phyloP scores from a whole-genome alignment of 2,888 invertebrate species.

The Phrixothrix hirtus region DNA sequence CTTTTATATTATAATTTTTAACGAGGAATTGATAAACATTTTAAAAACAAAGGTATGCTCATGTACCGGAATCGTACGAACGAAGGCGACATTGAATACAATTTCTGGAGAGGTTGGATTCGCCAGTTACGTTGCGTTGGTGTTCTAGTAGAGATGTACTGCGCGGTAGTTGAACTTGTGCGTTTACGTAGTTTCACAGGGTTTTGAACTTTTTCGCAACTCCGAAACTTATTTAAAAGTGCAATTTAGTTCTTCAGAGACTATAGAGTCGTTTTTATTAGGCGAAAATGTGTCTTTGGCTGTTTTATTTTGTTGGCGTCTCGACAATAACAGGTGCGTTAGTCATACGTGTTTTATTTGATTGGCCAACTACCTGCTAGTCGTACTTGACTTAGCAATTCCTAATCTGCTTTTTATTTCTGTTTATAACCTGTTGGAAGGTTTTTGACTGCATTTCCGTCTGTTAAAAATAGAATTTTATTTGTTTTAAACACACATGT shows the following conservation, averaged over 20 bases:
- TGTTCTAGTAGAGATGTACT: background rate
- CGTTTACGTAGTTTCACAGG: background rate
- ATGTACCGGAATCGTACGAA: too few relatives aligned
- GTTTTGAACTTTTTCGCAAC: background rate
- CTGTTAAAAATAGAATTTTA: background rate
- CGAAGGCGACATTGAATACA: too few relatives aligned
- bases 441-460: background rate
- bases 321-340: constrained; percentile 29
- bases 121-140: background rate
- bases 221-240: background rate
- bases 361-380: constrained; percentile 24
- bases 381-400: constrained; percentile 16
- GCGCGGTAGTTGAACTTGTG: background rate
- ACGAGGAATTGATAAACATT: too few relatives aligned
- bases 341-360: constrained; percentile 26
- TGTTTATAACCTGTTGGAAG: constrained; percentile 5
- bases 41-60: too few relatives aligned
- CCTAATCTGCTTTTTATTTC: constrained; percentile 7
- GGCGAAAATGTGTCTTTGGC: constrained; percentile 20
- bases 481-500: too few relatives aligned
- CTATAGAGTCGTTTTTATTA: constrained; percentile 1
- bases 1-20: too few relatives aligned
- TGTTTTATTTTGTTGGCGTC: constrained; percentile 19
- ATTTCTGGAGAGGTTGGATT: too few relatives aligned
- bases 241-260: background rate